A percentile compares a stretch with the other conserved stretches of the same genome.
Conservation (phyloP, 2,797 vertebrate species). For the Odontamblyopus rebecca region DNA sequence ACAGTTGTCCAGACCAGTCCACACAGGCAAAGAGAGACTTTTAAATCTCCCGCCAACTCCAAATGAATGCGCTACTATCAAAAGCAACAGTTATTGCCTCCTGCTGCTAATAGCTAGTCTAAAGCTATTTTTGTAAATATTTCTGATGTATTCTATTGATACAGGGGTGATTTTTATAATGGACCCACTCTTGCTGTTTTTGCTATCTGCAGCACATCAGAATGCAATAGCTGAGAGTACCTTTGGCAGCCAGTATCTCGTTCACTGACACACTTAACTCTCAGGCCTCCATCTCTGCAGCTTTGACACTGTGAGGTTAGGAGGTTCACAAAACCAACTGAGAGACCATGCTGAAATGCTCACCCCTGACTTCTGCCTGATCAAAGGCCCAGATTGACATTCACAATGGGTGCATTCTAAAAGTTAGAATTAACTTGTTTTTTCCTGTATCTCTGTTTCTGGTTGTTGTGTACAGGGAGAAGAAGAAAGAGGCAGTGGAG, state of each 20-base stretch:
- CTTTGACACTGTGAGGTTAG: conserved; percentile 73
- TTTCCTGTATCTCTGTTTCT: conserved; percentile 67
- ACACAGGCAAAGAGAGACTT: conserved; percentile 21
- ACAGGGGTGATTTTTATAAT: conserved; percentile 71
- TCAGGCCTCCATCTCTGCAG: conserved; percentile 69
- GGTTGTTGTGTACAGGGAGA: conserved; percentile 73
- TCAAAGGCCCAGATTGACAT: conserved; percentile 76
- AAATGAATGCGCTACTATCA: conserved; percentile 15
- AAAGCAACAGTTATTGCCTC: conserved; percentile 18
- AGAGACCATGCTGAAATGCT: conserved; percentile 74
- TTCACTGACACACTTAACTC: conserved; percentile 76
- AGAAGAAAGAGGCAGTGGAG: conserved; percentile 61
- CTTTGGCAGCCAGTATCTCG: conserved; percentile 73
- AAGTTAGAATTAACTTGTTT: conserved; percentile 80
- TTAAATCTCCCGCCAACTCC: conserved; percentile 37
- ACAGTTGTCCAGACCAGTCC: conserved; percentile 13
- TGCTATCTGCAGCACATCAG: conserved; percentile 70
- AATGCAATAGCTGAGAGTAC: conserved; percentile 73
- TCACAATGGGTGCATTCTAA: conserved; percentile 68
- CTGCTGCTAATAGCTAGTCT: conserved; percentile 8
- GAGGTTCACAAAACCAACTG: conserved; percentile 75
- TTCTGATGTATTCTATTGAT: conserved; percentile 62
- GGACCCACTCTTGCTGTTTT: conserved; percentile 60
- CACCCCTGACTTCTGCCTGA: conserved; percentile 71
- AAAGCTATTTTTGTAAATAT: conserved; percentile 50